A percentile compares a stretch with the other conserved stretches of the same genome.
These are phyloP conservation scores for Cheilosia urbana DNA, from an alignment of 2,888 invertebrate species.

Conservation along the genomic window DNA sequence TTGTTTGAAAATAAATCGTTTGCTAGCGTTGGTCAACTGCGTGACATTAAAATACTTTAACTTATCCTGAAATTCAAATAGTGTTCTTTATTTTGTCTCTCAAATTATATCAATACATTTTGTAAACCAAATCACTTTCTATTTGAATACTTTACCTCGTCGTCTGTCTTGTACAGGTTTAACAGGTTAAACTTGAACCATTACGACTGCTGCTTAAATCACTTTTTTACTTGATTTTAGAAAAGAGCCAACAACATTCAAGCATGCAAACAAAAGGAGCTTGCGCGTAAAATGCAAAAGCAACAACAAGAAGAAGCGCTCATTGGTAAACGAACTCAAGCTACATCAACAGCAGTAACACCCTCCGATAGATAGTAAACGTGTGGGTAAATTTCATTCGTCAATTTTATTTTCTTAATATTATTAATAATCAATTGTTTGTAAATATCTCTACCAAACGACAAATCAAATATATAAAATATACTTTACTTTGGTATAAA, in stretches of 20 bases:
- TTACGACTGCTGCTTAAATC: constrained; percentile 4
- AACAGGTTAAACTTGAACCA: not conserved
- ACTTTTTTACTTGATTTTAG: constrained; percentile 77
- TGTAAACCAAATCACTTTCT: no score
- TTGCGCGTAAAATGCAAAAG: constrained; percentile 81
- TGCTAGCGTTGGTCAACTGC: no score
- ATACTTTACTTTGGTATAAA: constrained; percentile 61
- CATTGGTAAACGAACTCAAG: constrained; percentile 78
- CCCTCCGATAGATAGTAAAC: constrained; percentile 48
- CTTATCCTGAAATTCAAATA: no score
- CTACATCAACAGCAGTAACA: constrained; percentile 33
- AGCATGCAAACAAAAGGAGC: constrained; percentile 82
- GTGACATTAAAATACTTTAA: no score
- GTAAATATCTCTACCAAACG: constrained; percentile 39
- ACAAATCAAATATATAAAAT: constrained; percentile 22
- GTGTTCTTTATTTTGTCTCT: no score
- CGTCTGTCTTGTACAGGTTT: not conserved
- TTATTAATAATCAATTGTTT: constrained; percentile 23
- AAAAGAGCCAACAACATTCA: constrained; percentile 82
- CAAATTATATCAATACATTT: no score
- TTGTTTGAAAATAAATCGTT: no score
- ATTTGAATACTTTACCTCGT: not conserved
- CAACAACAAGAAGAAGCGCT: constrained; percentile 82
- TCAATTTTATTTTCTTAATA: constrained; percentile 25
- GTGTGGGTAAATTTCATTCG: constrained; percentile 28